These are phyloP conservation scores for Nylanderia fulva DNA, from an alignment of 1,140 invertebrate species.

Conservation along the genomic window DNA sequence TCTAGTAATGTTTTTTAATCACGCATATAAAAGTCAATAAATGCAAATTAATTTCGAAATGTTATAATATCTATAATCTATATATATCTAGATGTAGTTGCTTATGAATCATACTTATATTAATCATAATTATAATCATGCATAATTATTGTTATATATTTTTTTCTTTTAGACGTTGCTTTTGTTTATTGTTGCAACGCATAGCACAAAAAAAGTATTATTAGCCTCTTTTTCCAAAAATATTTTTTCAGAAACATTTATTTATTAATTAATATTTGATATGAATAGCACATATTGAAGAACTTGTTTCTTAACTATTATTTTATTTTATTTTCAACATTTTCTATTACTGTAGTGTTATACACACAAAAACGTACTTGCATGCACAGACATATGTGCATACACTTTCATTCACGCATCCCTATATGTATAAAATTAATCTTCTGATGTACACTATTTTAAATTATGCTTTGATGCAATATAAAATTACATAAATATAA, in stretches of 20 bases:
- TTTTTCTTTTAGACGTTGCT: constrained; percentile 32
- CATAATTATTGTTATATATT: neutral
- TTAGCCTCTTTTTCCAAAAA: too few species aligned
- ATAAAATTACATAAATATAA: neutral
- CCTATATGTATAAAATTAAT: constrained; percentile 30
- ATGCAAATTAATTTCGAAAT: constrained; percentile 9
- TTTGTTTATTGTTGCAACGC: constrained; percentile 26
- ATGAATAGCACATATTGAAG: constrained; percentile 30
- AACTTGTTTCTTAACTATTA: constrained; percentile 26
- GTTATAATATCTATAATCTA: neutral
- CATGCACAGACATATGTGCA: neutral
- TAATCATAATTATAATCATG: neutral
- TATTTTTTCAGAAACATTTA: neutral
- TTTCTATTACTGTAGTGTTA: constrained; percentile 6
- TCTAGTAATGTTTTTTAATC: constrained; percentile 16
- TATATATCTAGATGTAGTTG: neutral
- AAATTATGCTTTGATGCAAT: neutral
- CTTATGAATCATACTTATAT: constrained; percentile 33
- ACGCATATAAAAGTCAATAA: too few species aligned
- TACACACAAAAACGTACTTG: neutral
- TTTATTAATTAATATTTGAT: constrained; percentile 24
- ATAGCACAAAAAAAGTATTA: constrained; percentile 61
- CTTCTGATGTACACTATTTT: constrained; percentile 26
- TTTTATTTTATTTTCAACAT: constrained; percentile 28
- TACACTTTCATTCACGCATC: constrained; percentile 15